A percentile compares a stretch with the other conserved stretches of the same genome.
Evolutionary conservation across 2,797 vertebrate species (phyloP).

Genomic region (Stomatorhinus walkeri): DNA sequence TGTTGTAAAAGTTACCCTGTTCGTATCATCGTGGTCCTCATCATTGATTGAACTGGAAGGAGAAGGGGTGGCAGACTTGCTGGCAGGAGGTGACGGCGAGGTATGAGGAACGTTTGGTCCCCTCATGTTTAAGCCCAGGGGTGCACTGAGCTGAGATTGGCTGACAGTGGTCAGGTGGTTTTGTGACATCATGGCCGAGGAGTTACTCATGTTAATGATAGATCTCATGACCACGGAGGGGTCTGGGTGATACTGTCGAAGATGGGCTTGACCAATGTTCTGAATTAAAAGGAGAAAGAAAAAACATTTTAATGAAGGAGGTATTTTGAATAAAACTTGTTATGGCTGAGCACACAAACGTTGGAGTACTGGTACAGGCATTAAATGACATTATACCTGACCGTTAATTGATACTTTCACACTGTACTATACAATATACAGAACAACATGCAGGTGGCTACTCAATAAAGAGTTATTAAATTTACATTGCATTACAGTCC

Average conservation of each 20-base stretch:
- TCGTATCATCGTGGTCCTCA: constrained; percentile 87
- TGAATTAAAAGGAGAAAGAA: constrained; percentile 39
- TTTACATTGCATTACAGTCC: neutral
- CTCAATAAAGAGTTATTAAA: neutral
- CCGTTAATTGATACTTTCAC: neutral
- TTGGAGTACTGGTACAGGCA: neutral
- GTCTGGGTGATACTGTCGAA: constrained; percentile 81
- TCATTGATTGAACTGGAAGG: constrained; percentile 98
- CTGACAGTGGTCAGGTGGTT: constrained; percentile 94
- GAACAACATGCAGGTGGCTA: neutral
- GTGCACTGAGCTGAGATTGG: constrained; percentile 89
- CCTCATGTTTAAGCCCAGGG: constrained; percentile 84
- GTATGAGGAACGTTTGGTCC: constrained; percentile 81
- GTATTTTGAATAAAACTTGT: neutral
- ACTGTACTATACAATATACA: neutral
- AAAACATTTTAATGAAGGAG: neutral
- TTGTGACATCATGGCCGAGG: constrained; percentile 77
- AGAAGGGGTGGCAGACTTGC: constrained; percentile 96
- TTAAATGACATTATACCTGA: neutral
- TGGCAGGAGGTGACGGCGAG: constrained; percentile 94
- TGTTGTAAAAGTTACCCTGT: constrained; percentile 60
- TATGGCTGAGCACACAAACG: neutral
- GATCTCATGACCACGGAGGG: constrained; percentile 93
- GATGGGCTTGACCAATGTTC: constrained; percentile 75
- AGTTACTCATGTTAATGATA: constrained; percentile 85